Conservation (phyloP, 2,888 invertebrate genomes). For the Lucinisca nassula region DNA sequence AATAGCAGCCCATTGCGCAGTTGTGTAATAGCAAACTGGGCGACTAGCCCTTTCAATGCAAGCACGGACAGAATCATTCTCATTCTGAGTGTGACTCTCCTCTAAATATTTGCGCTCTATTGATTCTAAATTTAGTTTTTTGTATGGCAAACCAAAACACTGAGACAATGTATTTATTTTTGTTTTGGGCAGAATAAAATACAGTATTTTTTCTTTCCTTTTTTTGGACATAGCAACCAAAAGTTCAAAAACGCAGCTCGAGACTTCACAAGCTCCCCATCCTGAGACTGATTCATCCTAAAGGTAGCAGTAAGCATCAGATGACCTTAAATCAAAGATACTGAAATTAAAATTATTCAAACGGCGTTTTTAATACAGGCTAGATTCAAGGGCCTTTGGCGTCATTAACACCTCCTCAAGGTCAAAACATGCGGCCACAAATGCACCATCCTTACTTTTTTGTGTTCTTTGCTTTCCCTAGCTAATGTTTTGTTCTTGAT, state of each 20-base stretch:
- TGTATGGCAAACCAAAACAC: constrained; percentile 50
- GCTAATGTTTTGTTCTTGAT: constrained; percentile 39
- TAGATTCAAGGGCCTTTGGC: constrained; percentile 53
- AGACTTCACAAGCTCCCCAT: constrained; percentile 59
- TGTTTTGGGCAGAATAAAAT: constrained; percentile 23
- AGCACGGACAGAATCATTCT: constrained; percentile 47
- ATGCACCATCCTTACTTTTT: constrained; percentile 26
- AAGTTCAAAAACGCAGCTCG: constrained; percentile 33
- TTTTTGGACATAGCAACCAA: constrained; percentile 17
- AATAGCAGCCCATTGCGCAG: constrained; percentile 47
- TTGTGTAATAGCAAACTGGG: constrained; percentile 24
- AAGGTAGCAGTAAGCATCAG: constrained; percentile 46
- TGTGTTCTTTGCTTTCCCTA: constrained; percentile 41
- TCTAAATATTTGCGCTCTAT: no score
- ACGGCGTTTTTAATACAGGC: constrained; percentile 56
- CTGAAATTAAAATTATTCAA: constrained; percentile 62
- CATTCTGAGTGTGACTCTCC: no score
- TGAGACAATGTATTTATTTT: constrained; percentile 38
- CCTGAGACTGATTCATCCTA: constrained; percentile 59
- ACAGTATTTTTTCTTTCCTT: constrained; percentile 45
- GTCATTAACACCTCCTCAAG: constrained; percentile 60
- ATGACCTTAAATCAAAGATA: constrained; percentile 47
- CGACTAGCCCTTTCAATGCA: constrained; percentile 35
- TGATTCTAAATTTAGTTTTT: constrained; percentile 31
- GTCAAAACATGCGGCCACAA: constrained; percentile 59